These are phyloP conservation scores for Toxotes lorentzi DNA, from an alignment of 2,797 vertebrate species.

Conservation along the genomic window DNA sequence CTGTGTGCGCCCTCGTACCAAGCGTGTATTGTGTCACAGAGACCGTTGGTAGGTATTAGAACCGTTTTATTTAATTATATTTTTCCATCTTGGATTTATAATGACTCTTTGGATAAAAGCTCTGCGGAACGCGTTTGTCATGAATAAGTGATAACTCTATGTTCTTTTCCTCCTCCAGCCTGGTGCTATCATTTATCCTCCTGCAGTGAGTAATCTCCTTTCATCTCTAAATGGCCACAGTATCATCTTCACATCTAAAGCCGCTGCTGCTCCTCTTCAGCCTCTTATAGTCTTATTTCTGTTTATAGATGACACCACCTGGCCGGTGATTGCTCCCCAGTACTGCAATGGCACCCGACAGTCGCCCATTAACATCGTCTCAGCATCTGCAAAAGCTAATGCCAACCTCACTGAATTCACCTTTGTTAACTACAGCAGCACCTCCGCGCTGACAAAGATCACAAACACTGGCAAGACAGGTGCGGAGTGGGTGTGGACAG, in stretches of 20 bases:
- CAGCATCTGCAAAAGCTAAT: background rate
- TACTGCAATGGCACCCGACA: constrained; percentile 76
- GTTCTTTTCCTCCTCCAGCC: constrained; percentile 9
- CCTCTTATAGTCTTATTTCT: background rate
- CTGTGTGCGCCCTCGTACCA: constrained; percentile 48
- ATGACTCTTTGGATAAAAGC: background rate
- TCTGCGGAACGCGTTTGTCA: background rate
- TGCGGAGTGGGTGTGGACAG: constrained; percentile 26
- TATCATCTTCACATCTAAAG: background rate
- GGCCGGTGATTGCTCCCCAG: constrained; percentile 15
- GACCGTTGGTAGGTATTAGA: constrained; percentile 6
- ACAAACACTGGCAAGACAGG: constrained; percentile 75
- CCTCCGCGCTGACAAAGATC: background rate
- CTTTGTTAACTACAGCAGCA: constrained; percentile 60
- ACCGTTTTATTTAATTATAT: background rate
- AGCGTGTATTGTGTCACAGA: background rate
- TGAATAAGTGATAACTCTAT: background rate
- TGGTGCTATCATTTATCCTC: constrained; percentile 75
- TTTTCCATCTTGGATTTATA: background rate
- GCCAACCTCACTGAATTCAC: constrained; percentile 50
- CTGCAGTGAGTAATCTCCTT: constrained; percentile 76
- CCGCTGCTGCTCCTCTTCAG: background rate
- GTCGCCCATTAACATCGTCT: constrained; percentile 84
- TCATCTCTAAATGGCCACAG: background rate
- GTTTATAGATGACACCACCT: constrained; percentile 62